A percentile compares a stretch with the other conserved stretches of the same genome.
These are phyloP conservation scores for Thaleichthys pacificus DNA, from an alignment of 2,797 vertebrate genomes.

Conservation along the genomic window DNA sequence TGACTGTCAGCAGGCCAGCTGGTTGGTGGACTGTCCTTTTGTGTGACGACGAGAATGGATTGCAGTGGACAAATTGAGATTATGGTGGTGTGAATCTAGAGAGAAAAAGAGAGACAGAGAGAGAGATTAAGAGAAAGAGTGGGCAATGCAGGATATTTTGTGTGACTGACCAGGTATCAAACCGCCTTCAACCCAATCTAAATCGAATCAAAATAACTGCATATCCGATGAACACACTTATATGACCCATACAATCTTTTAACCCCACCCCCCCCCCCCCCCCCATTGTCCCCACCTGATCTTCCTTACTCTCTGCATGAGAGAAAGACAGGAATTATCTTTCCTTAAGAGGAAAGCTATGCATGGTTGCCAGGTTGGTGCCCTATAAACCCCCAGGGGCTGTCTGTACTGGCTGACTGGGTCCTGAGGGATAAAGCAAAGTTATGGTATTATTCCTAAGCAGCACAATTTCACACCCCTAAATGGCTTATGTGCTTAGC, in stretches of 20 bases:
- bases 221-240: too few relatives aligned
- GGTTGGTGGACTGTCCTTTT: neutral
- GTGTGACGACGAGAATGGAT: neutral
- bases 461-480: constrained; percentile 22
- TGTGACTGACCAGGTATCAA: neutral
- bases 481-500: constrained; percentile 25
- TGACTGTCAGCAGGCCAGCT: neutral
- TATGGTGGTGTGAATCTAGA: neutral
- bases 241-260: too few relatives aligned
- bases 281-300: neutral
- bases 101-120: neutral
- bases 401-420: neutral
- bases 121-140: neutral
- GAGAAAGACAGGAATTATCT: neutral
- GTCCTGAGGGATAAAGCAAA: constrained; percentile 14
- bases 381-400: too few relatives aligned
- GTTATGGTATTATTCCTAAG: constrained; percentile 31
- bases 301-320: neutral
- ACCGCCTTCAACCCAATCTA: too few relatives aligned
- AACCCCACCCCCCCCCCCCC: too few relatives aligned
- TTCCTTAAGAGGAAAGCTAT: neutral
- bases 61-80: neutral
- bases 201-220: too few relatives aligned
- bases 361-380: too few relatives aligned
- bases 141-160: neutral